Evolutionary conservation across 2,113 vertebrate genomes (phyloP).

Genomic region (Oxygymnocypris stewartii): DNA sequence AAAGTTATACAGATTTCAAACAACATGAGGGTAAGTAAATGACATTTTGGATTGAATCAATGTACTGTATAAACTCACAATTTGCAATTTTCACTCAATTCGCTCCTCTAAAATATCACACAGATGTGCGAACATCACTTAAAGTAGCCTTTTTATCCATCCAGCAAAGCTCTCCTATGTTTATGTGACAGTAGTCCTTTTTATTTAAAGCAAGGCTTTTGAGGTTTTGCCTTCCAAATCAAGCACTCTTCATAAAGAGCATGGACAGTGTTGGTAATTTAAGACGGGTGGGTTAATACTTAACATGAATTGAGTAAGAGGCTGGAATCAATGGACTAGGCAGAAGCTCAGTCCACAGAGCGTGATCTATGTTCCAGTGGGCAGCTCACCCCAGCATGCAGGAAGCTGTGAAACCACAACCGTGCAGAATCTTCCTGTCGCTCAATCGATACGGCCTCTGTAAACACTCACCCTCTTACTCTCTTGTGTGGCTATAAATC

Average conservation of each 20-base stretch:
- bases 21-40: no score
- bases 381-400: constrained; percentile 57
- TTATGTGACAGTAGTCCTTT: background rate
- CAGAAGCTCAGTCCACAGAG: constrained; percentile 48
- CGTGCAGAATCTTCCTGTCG: constrained; percentile 40
- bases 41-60: background rate
- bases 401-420: constrained; percentile 69
- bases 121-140: background rate
- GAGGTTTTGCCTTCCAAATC: background rate
- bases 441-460: constrained; percentile 66
- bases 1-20: background rate
- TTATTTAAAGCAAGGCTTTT: background rate
- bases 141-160: background rate
- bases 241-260: constrained; percentile 35
- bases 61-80: background rate
- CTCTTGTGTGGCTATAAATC: constrained; percentile 55
- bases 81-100: background rate
- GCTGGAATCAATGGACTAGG: constrained; percentile 62
- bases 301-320: constrained; percentile 52
- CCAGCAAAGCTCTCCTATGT: background rate
- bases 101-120: background rate
- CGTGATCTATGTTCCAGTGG: constrained; percentile 69
- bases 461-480: constrained; percentile 57
- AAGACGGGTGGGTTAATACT: constrained; percentile 52
- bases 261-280: constrained; percentile 42